These are phyloP conservation scores for Salarias fasciatus DNA, from an alignment of 2,797 vertebrate genomes.

Conservation along the genomic window DNA sequence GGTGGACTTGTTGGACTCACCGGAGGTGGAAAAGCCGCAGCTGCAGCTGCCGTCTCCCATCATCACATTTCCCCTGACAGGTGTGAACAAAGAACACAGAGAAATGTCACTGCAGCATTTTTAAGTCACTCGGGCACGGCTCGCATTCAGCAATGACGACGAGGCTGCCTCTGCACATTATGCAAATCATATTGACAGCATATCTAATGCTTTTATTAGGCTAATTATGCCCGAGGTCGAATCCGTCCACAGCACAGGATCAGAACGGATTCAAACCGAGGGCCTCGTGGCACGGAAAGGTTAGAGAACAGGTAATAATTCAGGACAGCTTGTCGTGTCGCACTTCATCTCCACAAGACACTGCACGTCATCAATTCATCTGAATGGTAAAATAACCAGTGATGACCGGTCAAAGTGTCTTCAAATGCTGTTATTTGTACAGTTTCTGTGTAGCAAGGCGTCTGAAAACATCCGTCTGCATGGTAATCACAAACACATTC, in stretches of 20 bases:
- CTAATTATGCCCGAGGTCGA: constrained; percentile 80
- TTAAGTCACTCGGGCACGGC: constrained; percentile 62
- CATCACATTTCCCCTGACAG: constrained; percentile 77
- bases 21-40: constrained; percentile 62
- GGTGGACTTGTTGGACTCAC: constrained; percentile 48
- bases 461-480: neutral
- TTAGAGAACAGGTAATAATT: constrained; percentile 59
- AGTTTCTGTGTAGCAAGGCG: too few relatives aligned
- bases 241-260: constrained; percentile 59
- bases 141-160: constrained; percentile 66
- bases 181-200: constrained; percentile 84
- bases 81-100: constrained; percentile 80
- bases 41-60: constrained; percentile 63
- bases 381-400: constrained; percentile 25
- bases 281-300: constrained; percentile 41
- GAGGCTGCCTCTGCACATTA: constrained; percentile 71
- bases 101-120: constrained; percentile 80
- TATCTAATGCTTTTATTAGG: constrained; percentile 83
- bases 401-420: neutral
- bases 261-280: constrained; percentile 39
- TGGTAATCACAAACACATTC: constrained; percentile 14
- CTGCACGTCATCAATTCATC: constrained; percentile 58
- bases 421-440: too few relatives aligned
- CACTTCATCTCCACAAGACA: constrained; percentile 58
- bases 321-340: constrained; percentile 66